Evolutionary conservation across 2,888 invertebrate genomes (phyloP), one percentile per base, ranked within the genome.

Genomic region (Aphodius granarius): DNA sequence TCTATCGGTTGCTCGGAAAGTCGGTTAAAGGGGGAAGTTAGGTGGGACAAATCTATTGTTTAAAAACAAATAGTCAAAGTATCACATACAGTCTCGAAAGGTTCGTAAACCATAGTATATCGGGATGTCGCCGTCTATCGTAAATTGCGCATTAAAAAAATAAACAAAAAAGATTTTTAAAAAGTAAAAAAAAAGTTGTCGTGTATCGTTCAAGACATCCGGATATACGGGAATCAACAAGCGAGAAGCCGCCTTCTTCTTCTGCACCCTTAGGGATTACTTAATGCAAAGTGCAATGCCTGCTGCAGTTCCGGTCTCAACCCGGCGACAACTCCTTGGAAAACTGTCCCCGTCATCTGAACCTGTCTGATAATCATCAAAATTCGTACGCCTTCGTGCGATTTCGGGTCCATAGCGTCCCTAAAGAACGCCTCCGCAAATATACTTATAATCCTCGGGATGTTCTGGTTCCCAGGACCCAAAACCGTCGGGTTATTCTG

Each of bases 341-440:
- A 88, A 81, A 87, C 81, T 63, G 85, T 80, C 78, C 85, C 84
- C 81, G 86, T 84, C 83, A 94, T 94, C 91, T 97, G 95, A 83
- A 97, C 93, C 87, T 96, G 96, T 84, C 94, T 91, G 73, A 97
- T 91, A 81, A 98, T 95, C 81, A 92, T 92, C 76, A 95, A 88
- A 91, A 98, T 93, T 85, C 97, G 92, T 78, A 91, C 91, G 82
- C 92, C 93, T 68, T 94, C 94, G 13, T 93, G 91, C 84, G 92
- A 91, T 72, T 93, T 91, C 3, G 91, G 88, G 70, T 94, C 92
- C 79, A 99, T 91, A 63, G 95, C 97, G 83, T 95, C 95, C 82
- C 92, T 91, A 80, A 91, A 91, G 88, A 99, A 94, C 0, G 97
- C 96, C 87, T 98, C 96, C 0, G 97, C 96, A 80, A 99, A 94